Evolutionary conservation across 2,888 invertebrate genomes (phyloP).

Genomic region (Conomelus anceps): DNA sequence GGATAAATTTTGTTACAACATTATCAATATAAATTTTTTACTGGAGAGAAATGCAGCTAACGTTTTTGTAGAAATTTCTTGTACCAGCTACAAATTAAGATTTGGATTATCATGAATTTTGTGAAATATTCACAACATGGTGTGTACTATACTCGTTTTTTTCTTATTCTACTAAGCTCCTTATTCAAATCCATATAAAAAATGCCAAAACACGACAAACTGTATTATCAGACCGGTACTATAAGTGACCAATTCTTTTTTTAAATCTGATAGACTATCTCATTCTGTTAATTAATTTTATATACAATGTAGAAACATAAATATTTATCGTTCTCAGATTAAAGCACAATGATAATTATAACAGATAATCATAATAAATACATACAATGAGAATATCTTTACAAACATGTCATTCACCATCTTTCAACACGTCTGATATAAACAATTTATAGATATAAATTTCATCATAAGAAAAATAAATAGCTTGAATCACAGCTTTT

Average conservation of each 20-base stretch:
- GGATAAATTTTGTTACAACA: neutral
- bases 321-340: neutral
- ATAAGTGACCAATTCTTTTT: too few relatives aligned
- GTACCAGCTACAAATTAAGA: neutral
- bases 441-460: neutral
- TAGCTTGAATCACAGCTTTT: neutral
- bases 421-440: neutral
- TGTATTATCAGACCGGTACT: neutral
- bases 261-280: neutral
- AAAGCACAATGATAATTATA: neutral
- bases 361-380: neutral
- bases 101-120: neutral
- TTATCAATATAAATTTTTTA: neutral
- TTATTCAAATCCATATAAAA: neutral
- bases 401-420: neutral
- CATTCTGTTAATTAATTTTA: neutral
- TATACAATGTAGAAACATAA: neutral
- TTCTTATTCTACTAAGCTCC: neutral
- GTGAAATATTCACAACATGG: neutral
- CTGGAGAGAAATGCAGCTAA: neutral
- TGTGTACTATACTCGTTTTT: neutral
- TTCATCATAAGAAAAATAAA: neutral
- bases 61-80: neutral
- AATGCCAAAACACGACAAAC: neutral
- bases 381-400: neutral